Percentiles rank a stretch among this genome's conserved stretches.
These are phyloP conservation scores for Epinephelus fuscoguttatus DNA, from an alignment of 2,113 vertebrate genomes.

Conservation along the genomic window DNA sequence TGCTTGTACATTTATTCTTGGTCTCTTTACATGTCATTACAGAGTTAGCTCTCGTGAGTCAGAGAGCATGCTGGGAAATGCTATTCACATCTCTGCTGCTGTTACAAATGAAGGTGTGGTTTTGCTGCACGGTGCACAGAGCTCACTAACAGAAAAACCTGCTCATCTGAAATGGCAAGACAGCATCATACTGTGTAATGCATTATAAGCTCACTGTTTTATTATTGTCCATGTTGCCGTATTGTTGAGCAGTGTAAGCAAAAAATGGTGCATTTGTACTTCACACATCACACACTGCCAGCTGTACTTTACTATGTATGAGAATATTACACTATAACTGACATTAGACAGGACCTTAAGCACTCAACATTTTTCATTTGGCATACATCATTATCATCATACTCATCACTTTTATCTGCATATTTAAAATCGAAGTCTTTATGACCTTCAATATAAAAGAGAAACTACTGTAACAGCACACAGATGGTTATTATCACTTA, in stretches of 20 bases:
- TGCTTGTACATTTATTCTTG: accelerated
- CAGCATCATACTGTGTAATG: too few species aligned
- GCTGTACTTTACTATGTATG: background rate
- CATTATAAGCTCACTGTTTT: background rate
- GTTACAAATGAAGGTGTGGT: background rate
- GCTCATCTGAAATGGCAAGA: background rate
- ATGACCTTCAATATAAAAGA: background rate
- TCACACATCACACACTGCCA: background rate
- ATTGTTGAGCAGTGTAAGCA: background rate
- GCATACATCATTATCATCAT: background rate
- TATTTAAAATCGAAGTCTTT: background rate
- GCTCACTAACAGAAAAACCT: background rate
- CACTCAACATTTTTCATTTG: background rate
- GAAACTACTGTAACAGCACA: background rate
- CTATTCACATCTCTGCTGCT: background rate
- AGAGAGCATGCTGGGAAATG: background rate
- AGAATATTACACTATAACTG: background rate
- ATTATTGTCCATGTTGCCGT: background rate
- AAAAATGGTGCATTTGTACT: background rate
- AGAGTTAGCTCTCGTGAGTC: conserved; percentile 1
- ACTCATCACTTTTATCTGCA: background rate
- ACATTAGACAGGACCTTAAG: background rate
- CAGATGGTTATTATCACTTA: background rate
- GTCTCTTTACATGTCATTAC: background rate
- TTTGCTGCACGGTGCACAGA: conserved; percentile 29